Evolutionary conservation across 2,113 vertebrate species (phyloP).

Genomic region (Megaceryle torquata): DNA sequence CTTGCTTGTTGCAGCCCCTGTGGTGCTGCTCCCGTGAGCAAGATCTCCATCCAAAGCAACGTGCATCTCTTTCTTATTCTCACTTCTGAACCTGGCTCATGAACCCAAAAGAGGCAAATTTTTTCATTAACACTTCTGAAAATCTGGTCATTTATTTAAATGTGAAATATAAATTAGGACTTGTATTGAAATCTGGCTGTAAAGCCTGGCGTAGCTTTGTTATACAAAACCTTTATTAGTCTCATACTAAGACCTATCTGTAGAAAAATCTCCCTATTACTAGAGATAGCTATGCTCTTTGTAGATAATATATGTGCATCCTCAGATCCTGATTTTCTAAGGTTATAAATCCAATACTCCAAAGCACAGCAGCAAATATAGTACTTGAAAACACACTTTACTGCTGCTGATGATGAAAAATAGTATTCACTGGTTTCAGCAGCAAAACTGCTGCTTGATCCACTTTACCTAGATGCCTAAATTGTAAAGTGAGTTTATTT

Average conservation of each 20-base stretch:
- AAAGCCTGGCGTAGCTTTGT: neutral
- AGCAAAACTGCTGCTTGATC: constrained; percentile 3
- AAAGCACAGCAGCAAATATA: constrained; percentile 41
- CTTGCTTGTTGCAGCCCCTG: neutral
- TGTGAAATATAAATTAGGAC: constrained; percentile 21
- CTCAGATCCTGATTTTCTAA: constrained; percentile 44
- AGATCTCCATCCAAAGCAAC: neutral
- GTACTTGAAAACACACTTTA: constrained; percentile 29
- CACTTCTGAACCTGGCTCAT: neutral
- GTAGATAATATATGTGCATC: constrained; percentile 48
- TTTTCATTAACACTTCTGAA: neutral
- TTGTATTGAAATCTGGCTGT: neutral
- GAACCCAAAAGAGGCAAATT: neutral
- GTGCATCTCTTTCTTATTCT: neutral
- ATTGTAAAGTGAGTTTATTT: neutral
- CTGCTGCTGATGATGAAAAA: constrained; percentile 50
- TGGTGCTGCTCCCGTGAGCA: neutral
- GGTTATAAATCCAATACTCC: constrained; percentile 32
- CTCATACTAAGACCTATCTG: neutral
- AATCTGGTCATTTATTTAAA: constrained; percentile 36
- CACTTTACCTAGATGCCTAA: neutral
- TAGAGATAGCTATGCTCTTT: constrained; percentile 31
- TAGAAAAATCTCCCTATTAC: constrained; percentile 35
- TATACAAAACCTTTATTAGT: constrained; percentile 47
- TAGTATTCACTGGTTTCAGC: neutral